Evolutionary conservation across 2,797 vertebrate species (phyloP), one percentile per base, ranked within the genome.

Genomic region (Champsocephalus gunnari): DNA sequence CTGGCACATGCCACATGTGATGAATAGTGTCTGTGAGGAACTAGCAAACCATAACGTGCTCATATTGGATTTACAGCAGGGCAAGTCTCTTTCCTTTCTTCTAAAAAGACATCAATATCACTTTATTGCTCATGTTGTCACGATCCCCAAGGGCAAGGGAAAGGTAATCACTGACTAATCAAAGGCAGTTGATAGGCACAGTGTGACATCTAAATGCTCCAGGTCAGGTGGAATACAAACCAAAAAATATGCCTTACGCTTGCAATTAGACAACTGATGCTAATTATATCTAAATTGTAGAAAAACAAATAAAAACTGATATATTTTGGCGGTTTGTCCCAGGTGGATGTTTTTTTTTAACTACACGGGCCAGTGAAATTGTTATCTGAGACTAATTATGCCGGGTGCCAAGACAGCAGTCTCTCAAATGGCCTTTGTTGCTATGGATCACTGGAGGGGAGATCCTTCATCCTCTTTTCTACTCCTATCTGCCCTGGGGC

Each of bases 341-440:
- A 70, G 49, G 55, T 66, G 67, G 45, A n/a, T 48, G 24, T 69
- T 61, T 71, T 47, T 1, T 50, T 43, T 19, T 69, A 8, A 3
- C 54, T 65, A 47, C 55, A 75, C 38, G 48, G 66, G 57, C 78
- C 64, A 82, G 59, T 72, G 71, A 83, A 86, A 80, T 73, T 87
- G 82, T 87, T 90, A 91, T 92, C 86, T 85, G 70, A 88, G 90
- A 87, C 82, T 88, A 91, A 92, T 93, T 91, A 88, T 84, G 71
- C 73, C 21, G 60, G 44, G 71, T 84, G 80, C 80, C 76, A 84
- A 80, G 88, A 87, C 87, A 79, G 82, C 61, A 77, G 79, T 80
- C 69, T 78, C 70, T 86, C 51, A 79, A 87, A 82, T 85, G 69
- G 73, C 80, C 90, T 92, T 92, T 87, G 87, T 91, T 83, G 84